These are phyloP conservation scores for Antheraea pernyi DNA, from an alignment of 1,140 invertebrate genomes.

Conservation along the genomic window DNA sequence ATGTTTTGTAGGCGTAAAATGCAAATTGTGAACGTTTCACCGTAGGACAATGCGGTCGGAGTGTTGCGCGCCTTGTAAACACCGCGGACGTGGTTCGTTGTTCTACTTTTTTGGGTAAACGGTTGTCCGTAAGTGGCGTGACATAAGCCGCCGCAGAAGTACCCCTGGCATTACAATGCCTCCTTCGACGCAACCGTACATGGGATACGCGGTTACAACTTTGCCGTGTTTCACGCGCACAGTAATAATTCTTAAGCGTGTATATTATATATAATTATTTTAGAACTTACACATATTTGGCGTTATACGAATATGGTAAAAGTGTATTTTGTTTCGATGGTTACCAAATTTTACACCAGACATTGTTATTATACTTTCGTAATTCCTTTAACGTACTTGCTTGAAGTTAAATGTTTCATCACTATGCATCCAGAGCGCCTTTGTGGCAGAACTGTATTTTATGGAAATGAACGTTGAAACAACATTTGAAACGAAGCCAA, in stretches of 20 bases:
- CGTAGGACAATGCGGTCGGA: slow-evolving; percentile 65
- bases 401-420: slow-evolving; percentile 45
- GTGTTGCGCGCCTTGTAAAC: slow-evolving; percentile 73
- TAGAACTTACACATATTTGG: slow-evolving; percentile 42
- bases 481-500: slow-evolving; percentile 51
- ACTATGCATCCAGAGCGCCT: slow-evolving; percentile 48
- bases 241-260: slow-evolving; percentile 31
- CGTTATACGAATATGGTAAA: slow-evolving; percentile 35
- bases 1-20: slow-evolving; percentile 65
- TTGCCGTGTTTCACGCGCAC: slow-evolving; percentile 47
- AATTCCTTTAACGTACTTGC: slow-evolving; percentile 30
- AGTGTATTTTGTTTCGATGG: slow-evolving; percentile 20
- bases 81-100: slow-evolving; percentile 61
- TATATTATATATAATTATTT: slow-evolving; percentile 30
- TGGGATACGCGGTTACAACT: slow-evolving; percentile 51
- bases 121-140: slow-evolving; percentile 63
- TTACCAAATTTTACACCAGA: neutral
- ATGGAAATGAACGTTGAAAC: slow-evolving; percentile 68
- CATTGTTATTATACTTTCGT: slow-evolving; percentile 19
- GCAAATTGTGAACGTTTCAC: slow-evolving; percentile 71
- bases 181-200: slow-evolving; percentile 58
- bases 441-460: slow-evolving; percentile 68
- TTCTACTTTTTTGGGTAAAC: slow-evolving; percentile 77
- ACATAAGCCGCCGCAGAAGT: slow-evolving; percentile 63
- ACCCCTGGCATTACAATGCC: slow-evolving; percentile 51